Evolutionary conservation across 1,140 invertebrate genomes (phyloP).

Genomic region (Parasteatoda tepidariorum): DNA sequence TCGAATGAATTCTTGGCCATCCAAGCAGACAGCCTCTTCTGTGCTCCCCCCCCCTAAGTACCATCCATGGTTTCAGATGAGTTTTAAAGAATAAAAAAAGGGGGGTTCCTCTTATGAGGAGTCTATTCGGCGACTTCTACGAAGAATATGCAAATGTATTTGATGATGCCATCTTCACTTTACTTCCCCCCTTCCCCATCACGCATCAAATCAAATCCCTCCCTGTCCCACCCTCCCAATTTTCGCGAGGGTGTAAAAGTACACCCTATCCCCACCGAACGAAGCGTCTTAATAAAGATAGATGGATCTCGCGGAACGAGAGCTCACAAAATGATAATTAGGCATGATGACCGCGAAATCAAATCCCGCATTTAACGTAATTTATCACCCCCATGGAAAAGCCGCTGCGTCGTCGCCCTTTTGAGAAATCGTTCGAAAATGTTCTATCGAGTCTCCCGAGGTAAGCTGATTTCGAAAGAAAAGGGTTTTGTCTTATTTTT

Average conservation of each 20-base stretch:
- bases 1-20: neutral
- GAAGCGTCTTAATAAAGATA: slow-evolving; percentile 48
- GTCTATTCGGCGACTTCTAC: neutral
- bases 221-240: neutral
- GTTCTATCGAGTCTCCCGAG: neutral
- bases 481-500: neutral
- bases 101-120: neutral
- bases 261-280: slow-evolving; percentile 14
- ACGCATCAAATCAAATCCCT: slow-evolving; percentile 22
- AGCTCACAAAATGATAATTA: slow-evolving; percentile 48
- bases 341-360: slow-evolving; percentile 52
- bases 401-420: neutral
- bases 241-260: slow-evolving; percentile 38
- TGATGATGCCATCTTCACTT: slow-evolving; percentile 3
- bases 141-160: slow-evolving; percentile 16
- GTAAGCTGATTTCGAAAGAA: neutral
- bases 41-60: neutral
- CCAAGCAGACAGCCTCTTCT: neutral
- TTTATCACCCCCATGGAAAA: slow-evolving; percentile 18
- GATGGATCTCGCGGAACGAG: slow-evolving; percentile 31
- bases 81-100: neutral
- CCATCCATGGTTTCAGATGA: no score
- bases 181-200: neutral
- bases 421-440: neutral
- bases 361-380: slow-evolving; percentile 56